Base-by-base conservation (phyloP, 2,888 invertebrate species). In the Gastrophysa polygoni region DNA sequence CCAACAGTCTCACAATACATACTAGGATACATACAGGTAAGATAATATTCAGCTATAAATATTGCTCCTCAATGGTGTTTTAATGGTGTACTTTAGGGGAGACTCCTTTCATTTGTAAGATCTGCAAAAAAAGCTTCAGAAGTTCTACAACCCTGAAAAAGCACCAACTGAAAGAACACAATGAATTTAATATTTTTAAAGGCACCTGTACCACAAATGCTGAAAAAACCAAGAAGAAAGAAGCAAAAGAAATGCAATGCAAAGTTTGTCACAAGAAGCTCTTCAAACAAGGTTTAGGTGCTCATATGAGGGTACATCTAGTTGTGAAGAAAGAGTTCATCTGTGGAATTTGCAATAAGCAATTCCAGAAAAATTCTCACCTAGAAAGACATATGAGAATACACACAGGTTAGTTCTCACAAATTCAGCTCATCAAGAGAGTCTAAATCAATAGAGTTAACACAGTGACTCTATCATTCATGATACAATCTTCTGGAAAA, bases 291-390 rank as follows among this genome's bases (percentile, higher is more conserved):
- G 69, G 69, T 11, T 69, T 59, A 57, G 69, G 69, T 5, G 61
- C 66, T 17, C 77, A 77, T 57, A 73, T 75, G 72, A 68, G 73
- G 43, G 64, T 69, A 14, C 77, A 76, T 34, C 73, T 70, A 4
- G 72, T 73, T 0, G 73, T 71, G 38, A 74, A 69, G 48, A 70
- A 71, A 21, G 47, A 61, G 20, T 71, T 66, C 56, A 68, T 67
- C 5, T 77, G 77, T 50, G 68, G 68, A 5, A 60, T 68, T 20
- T 77, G 77, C 52, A 71, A 73, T 18, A 74, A 73, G 51, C 57
- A 63, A n/a, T 75, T 73, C 34, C 61, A 66, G 32, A 69, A 66
- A 54, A 64, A 62, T 20, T 69, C 69, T 2, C 69, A 64, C 21
- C 52, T 69, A n/a, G 56, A 66, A 17, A 59, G 69, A 32, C 69